phyloP scores from a whole-genome alignment of 2,888 invertebrate genomes.

The Brenthis ino region DNA sequence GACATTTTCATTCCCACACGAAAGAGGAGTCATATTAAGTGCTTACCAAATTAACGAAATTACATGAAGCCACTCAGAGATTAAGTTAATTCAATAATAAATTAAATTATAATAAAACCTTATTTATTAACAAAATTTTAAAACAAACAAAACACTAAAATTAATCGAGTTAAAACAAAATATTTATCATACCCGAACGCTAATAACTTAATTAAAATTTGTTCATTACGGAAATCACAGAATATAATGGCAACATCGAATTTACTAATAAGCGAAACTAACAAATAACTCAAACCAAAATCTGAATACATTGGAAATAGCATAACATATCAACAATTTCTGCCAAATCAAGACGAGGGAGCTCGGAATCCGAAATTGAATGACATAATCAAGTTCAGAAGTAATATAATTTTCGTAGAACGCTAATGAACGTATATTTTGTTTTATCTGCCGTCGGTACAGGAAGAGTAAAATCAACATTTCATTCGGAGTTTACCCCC shows the following conservation, averaged over 20 bases:
- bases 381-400: slow-evolving; percentile 68
- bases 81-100: too few relatives aligned
- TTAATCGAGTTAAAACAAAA: too few relatives aligned
- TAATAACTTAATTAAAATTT: neutral
- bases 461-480: slow-evolving; percentile 65
- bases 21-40: too few relatives aligned
- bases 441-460: slow-evolving; percentile 67
- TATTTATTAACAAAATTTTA: too few relatives aligned
- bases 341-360: slow-evolving; percentile 27
- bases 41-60: too few relatives aligned
- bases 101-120: too few relatives aligned
- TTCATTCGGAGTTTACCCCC: slow-evolving; percentile 58
- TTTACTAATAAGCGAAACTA: neutral
- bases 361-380: slow-evolving; percentile 14
- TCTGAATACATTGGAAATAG: slow-evolving; percentile 7
- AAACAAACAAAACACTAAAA: too few relatives aligned
- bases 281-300: neutral
- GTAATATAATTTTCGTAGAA: slow-evolving; percentile 73
- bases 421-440: slow-evolving; percentile 80
- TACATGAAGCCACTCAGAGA: too few relatives aligned
- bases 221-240: neutral
- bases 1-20: too few relatives aligned
- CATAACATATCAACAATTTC: slow-evolving; percentile 16
- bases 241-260: neutral
- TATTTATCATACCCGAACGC: too few relatives aligned